Percentiles rank a stretch among this genome's conserved stretches.
phyloP scores from a whole-genome alignment of 2,113 vertebrate species.

The Promerops cafer region DNA sequence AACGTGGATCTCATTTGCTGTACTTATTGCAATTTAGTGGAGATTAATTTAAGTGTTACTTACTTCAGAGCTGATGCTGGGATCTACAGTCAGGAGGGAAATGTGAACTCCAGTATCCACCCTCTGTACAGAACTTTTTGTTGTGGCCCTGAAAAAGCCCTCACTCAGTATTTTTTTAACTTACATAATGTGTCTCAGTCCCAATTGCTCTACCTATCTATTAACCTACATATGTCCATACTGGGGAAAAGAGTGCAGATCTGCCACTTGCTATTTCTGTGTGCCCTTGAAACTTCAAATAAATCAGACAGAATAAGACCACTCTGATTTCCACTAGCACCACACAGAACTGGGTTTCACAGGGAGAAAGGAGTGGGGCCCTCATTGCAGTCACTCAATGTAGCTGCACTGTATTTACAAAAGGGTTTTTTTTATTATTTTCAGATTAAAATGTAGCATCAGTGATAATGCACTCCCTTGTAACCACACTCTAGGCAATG shows the following conservation, averaged over 20 bases:
- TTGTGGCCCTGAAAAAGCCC: background rate
- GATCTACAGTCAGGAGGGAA: background rate
- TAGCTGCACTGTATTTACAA: background rate
- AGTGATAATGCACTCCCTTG: constrained; percentile 16
- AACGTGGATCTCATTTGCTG: background rate
- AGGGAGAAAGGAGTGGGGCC: background rate
- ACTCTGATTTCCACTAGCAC: background rate
- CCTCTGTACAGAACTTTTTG: background rate
- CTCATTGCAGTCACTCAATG: background rate
- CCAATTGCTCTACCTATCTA: constrained; percentile 12
- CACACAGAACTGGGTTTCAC: background rate
- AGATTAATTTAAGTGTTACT: background rate
- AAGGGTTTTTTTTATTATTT: background rate
- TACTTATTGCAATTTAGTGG: background rate
- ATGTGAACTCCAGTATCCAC: background rate
- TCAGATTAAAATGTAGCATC: constrained; percentile 25
- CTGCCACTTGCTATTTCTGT: constrained; percentile 30
- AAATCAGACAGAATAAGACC: constrained; percentile 5
- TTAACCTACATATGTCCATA: constrained; percentile 14
- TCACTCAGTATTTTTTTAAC: background rate
- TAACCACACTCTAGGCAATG: constrained; percentile 26
- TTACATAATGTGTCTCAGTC: background rate
- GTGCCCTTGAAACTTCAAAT: constrained; percentile 27
- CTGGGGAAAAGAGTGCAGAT: background rate
- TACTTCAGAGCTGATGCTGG: background rate